These are phyloP conservation scores for Anguilla marmorata DNA, from an alignment of 2,797 vertebrate genomes.

Conservation along the genomic window DNA sequence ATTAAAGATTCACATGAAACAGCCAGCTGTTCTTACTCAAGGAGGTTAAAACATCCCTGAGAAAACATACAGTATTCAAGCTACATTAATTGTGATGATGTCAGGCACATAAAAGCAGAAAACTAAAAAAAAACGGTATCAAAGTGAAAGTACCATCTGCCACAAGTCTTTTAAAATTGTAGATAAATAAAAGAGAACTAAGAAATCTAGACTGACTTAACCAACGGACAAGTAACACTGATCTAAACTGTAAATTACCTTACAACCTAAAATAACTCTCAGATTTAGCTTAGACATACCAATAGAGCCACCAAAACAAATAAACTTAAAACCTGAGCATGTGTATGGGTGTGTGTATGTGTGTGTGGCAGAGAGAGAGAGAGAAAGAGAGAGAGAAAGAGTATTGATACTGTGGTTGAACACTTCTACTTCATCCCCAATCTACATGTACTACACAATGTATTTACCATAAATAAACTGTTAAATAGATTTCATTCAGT, in stretches of 20 bases:
- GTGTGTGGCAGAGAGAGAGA: not conserved
- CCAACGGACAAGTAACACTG: not conserved
- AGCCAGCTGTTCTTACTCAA: not conserved
- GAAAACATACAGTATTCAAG: not conserved
- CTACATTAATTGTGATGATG: not conserved
- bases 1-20: not conserved
- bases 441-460: not conserved
- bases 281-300: not conserved
- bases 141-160: slow-evolving; percentile 44
- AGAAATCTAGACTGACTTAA: slow-evolving; percentile 22
- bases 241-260: not conserved
- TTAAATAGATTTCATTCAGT: not conserved
- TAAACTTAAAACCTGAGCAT: not conserved
- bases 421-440: not conserved
- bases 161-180: slow-evolving; percentile 43
- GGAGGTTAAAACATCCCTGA: not conserved
- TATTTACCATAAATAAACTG: not conserved
- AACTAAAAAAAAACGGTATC: not conserved
- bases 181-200: slow-evolving; percentile 38
- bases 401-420: not conserved
- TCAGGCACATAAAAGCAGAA: not conserved
- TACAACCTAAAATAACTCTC: not conserved
- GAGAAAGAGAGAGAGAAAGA: not conserved
- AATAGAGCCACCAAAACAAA: not conserved
- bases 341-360: no score